Evolutionary conservation across 2,888 invertebrate species (phyloP), one percentile per base, ranked within the genome.

Genomic region (Metacarcinus magister): DNA sequence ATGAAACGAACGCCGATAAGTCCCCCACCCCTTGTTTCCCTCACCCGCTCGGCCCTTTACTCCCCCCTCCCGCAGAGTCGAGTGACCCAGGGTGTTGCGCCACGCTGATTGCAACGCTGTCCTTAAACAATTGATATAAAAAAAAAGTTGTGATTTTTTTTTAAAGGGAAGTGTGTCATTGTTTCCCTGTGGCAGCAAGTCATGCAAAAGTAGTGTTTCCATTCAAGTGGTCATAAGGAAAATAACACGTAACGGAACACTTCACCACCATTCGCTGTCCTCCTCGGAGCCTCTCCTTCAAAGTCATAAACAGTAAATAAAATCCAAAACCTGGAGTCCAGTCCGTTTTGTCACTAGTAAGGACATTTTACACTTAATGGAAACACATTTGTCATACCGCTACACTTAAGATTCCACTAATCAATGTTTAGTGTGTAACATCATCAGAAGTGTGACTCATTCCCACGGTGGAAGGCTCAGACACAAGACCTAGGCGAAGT

Each of bases 1-100:
- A 87, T 32, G 87, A 87, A 87, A 32, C 87, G 39, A 39, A 39
- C 32, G 87, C 87, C 87, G 39, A 87, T 87, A 87, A 87, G 39
- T 75, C 75, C 75, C 87, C 87, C 39, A 87, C 10, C 87, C 87
- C 39, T 87, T n/a, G 16, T 39, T 16, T 10, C 87, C 39, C 87
- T 87, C 39, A 28, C 87, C 87, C 67, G 67, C 67, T 19, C 75
- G 5, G 28, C 75, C 32, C 75, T 82, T n/a, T 28, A 28, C 60
- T 23, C 60, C 19, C 19, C 75, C 75, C 75, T 75, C n/a, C 75
- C 75, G 75, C 75, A 75, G 75, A 75, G 75, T 75, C 75, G n/a
- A 75, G 75, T 75, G 75, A 28, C 75, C 75, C n/a, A 75, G 28
- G 75, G 75, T 28, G 75, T 7, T 28, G 75, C 28, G 28, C 75